Conservation (phyloP, 1,140 invertebrate species). For the Macrostomum lignano region DNA sequence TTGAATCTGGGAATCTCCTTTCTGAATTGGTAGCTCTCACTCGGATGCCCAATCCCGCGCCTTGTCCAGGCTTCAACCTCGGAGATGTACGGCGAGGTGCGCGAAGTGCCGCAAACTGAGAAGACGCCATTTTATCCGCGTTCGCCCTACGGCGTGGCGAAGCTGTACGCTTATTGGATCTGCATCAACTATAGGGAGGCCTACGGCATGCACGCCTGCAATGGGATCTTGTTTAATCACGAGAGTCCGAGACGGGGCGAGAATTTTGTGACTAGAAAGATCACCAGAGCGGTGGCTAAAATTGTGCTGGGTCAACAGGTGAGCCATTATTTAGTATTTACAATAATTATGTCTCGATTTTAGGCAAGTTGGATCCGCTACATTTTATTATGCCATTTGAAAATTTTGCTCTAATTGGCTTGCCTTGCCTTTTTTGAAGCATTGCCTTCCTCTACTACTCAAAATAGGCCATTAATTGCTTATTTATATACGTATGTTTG, state of each 20-base stretch:
- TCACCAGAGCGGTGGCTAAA: conserved; percentile 83
- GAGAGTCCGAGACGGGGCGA: conserved; percentile 87
- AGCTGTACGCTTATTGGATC: conserved; percentile 95
- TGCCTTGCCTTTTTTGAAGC: too few species aligned
- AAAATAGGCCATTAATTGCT: too few species aligned
- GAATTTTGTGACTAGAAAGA: conserved; percentile 94
- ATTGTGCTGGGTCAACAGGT: conserved; percentile 52
- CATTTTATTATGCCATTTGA: too few species aligned
- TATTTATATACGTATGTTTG: too few species aligned
- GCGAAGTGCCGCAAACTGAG: conserved; percentile 80
- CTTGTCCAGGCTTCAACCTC: conserved; percentile 74
- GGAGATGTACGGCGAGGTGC: conserved; percentile 86
- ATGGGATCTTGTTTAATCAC: conserved; percentile 95
- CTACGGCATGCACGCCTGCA: conserved; percentile 85
- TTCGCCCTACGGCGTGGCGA: conserved; percentile 96
- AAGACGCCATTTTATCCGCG: conserved; percentile 92
- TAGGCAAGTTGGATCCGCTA: too few species aligned
- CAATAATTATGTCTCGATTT: too few species aligned
- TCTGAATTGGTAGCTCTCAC: too few species aligned
- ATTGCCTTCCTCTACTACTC: too few species aligned
- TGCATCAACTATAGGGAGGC: conserved; percentile 89
- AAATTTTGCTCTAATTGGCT: too few species aligned
- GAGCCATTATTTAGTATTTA: neutral
- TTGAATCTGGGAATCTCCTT: too few species aligned
- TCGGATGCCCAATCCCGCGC: too few species aligned